Base-by-base conservation (phyloP, 2,113 vertebrate genomes). In the Amia ocellicauda region DNA sequence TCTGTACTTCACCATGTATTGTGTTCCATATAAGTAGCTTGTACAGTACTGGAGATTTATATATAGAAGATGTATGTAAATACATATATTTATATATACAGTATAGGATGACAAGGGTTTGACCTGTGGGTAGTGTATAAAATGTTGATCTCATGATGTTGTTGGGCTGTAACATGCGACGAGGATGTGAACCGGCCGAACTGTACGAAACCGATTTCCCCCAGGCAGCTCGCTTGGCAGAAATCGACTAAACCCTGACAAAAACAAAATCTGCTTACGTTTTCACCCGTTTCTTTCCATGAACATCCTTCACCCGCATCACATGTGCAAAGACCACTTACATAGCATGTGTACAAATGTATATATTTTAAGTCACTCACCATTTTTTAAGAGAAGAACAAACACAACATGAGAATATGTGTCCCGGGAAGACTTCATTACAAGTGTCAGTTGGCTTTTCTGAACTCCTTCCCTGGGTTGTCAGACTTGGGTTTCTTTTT, bases 341-440 rank as follows among this genome's bases (percentile, higher is more conserved):
- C 74, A 75, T 74, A 47, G 79, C 78, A 78, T 82, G 78, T 86
- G 84, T 86, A 85, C 82, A 88, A 87, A 88, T 88, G 85, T 87
- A 86, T 77, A 85, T 84, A 86, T 78, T 83, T 79, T 62, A 80
- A 74, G 75, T 81, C 69, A 69, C 68, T 71, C 60, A 60, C 36
- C 73, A 63, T 64, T 81, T 73, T 1, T n/a, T n/a, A n/a, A n/a
- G n/a, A n/a, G n/a, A n/a, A 36, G 11, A 36, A 36, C 5, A 36
- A 36, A 1, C 1, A 36, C 58, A 58, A 61, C 73, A 63, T 53
- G 31, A 58, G 61, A 20, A 42, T 53, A 62, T 45, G 63, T 47
- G 8, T 29, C 41, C 36, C 22, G 19, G 54, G 23, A 40, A 67
- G 66, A 51, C 51, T 52, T 67, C 61, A n/a, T 62, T 31, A 55